Conservation (phyloP, 2,113 vertebrate species). For the Takifugu bimaculatus region DNA sequence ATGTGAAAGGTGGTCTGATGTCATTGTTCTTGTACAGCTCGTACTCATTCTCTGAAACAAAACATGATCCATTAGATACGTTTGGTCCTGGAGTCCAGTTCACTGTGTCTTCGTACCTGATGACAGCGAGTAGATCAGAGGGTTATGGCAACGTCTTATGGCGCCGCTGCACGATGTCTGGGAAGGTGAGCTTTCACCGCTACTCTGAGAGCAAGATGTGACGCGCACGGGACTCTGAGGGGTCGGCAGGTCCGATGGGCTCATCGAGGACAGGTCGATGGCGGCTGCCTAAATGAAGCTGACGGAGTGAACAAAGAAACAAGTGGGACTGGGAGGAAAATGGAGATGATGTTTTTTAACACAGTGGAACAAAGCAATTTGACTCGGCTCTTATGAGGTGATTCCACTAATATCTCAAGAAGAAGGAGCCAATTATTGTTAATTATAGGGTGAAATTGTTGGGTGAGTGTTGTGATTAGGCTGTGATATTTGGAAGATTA, state of each 20-base stretch:
- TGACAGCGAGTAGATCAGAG: constrained; percentile 80
- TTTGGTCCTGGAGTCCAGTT: too few species aligned
- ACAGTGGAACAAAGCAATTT: constrained; percentile 82
- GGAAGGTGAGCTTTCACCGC: constrained; percentile 75
- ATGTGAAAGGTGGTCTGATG: constrained; percentile 95
- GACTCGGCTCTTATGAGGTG: constrained; percentile 82
- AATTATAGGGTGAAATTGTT: constrained; percentile 94
- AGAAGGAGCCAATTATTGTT: constrained; percentile 87
- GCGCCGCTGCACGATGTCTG: constrained; percentile 76
- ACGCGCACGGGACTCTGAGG: constrained; percentile 77
- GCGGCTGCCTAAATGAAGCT: constrained; percentile 75
- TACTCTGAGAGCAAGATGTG: constrained; percentile 79
- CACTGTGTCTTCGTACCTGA: constrained; percentile 75
- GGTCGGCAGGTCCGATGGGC: constrained; percentile 81
- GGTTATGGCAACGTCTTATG: constrained; percentile 82
- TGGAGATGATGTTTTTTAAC: not conserved
- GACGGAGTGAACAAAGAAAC: constrained; percentile 47
- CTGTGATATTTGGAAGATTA: constrained; percentile 85
- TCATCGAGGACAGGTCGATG: constrained; percentile 82
- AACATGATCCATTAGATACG: not conserved
- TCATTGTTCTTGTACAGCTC: constrained; percentile 96
- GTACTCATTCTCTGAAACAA: constrained; percentile 85
- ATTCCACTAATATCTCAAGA: constrained; percentile 83
- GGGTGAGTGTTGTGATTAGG: constrained; percentile 88
- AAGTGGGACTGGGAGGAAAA: constrained; percentile 1